Evolutionary conservation across 1,140 invertebrate species (phyloP).

Genomic region (Laodelphax striatellus): DNA sequence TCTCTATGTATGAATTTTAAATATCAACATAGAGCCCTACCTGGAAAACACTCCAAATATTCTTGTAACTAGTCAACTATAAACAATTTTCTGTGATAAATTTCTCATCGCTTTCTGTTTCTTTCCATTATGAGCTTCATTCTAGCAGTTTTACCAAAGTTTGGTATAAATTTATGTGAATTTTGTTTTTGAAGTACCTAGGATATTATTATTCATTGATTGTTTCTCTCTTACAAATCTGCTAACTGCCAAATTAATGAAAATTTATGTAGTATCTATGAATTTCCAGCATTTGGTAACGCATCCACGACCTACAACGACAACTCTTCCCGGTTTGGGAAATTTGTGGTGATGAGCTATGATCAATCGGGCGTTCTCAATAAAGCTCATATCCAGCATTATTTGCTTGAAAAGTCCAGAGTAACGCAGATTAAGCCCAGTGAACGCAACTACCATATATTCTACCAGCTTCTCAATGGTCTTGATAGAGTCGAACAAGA

Average conservation of each 20-base stretch:
- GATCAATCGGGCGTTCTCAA: conserved; percentile 76
- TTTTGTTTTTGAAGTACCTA: too few relatives aligned
- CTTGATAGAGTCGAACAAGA: conserved; percentile 65
- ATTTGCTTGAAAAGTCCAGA: conserved; percentile 88
- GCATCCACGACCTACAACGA: conserved; percentile 94
- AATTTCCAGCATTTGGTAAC: conserved; percentile 77
- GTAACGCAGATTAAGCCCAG: conserved; percentile 80
- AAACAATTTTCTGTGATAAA: too few relatives aligned
- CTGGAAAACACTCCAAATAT: too few relatives aligned
- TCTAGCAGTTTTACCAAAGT: too few relatives aligned
- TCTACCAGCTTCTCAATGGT: conserved; percentile 85
- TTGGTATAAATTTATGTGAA: too few relatives aligned
- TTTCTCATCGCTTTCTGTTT: too few relatives aligned
- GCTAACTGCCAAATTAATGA: background rate
- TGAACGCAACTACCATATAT: conserved; percentile 93
- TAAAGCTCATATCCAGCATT: conserved; percentile 90
- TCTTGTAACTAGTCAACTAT: too few relatives aligned
- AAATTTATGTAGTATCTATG: background rate
- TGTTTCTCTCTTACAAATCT: background rate
- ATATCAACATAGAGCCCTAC: too few relatives aligned
- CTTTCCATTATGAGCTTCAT: too few relatives aligned
- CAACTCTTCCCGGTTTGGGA: conserved; percentile 91
- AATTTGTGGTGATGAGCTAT: conserved; percentile 94
- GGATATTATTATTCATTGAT: too few relatives aligned
- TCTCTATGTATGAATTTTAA: background rate